Evolutionary conservation across 2,888 invertebrate genomes (phyloP).

Genomic region (Gymnoscelis rufifasciata): DNA sequence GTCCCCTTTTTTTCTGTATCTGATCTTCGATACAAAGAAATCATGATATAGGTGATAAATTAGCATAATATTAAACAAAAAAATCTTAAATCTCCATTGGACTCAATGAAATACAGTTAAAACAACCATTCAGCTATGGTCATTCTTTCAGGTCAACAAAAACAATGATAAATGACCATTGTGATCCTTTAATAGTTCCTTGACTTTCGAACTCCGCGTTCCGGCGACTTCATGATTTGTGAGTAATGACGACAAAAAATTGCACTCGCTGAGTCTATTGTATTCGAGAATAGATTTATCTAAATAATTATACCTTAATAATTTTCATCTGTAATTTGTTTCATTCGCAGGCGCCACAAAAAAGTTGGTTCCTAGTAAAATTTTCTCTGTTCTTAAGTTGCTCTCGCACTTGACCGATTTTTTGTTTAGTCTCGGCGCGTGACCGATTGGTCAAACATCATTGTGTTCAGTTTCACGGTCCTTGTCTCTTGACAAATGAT

Average conservation of each 20-base stretch:
- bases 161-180: slow-evolving; percentile 64
- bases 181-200: slow-evolving; percentile 50
- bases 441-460: slow-evolving; percentile 50
- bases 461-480: slow-evolving; percentile 52
- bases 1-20: no score
- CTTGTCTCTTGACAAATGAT: slow-evolving; percentile 54
- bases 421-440: slow-evolving; percentile 39
- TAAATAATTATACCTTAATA: slow-evolving; percentile 28
- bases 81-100: no score
- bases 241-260: slow-evolving; percentile 35
- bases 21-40: no score
- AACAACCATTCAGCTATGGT: slow-evolving; percentile 40
- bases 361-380: slow-evolving; percentile 2
- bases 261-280: slow-evolving; percentile 43
- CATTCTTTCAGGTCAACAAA: slow-evolving; percentile 53
- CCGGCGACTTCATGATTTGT: slow-evolving; percentile 35
- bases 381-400: not conserved
- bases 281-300: slow-evolving; percentile 35
- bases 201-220: slow-evolving; percentile 47
- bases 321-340: slow-evolving; percentile 25
- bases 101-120: slow-evolving; percentile 52
- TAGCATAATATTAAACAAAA: no score
- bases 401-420: slow-evolving; percentile 39
- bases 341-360: slow-evolving; percentile 16
- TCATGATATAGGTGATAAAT: no score